Evolutionary conservation across 2,797 vertebrate genomes (phyloP), one percentile per base, ranked within the genome.

Genomic region (Enteromius fasciolatus): DNA sequence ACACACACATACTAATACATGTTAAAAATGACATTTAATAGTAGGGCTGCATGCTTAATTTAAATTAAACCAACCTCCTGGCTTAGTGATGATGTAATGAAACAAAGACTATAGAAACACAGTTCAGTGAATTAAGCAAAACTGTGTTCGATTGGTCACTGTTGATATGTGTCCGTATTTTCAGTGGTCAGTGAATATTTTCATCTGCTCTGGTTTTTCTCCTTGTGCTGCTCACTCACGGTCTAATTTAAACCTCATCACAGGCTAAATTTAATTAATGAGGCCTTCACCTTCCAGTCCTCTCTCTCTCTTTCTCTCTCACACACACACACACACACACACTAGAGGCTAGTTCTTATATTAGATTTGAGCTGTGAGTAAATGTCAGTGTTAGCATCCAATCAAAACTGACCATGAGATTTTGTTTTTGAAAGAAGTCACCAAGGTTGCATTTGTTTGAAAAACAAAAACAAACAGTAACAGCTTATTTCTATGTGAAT

Each of bases 191-290:
- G 72, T n/a, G 20, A 39, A 57, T 57, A 57, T 54, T 36, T 75
- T 76, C n/a, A 23, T 64, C 23, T 48, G 25, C 36, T 63, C 11
- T 57, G 36, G n/a, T 46, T 61, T 61, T 76, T 46, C 75, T 77
- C 39, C 44, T 28, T 33, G 10, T 50, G 79, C 41, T 36, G 79
- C 28, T 74, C 70, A 81, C 44, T 75, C 70, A 33, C 39, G 57
- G 28, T 52, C 80, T 75, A 63, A 50, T 79, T 73, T 76, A 28
- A 76, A 76, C 41, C 23, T 63, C 20, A 31, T 52, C 28, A 75
- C 8, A 10, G 66, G 66, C 73, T 86, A 73, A 81, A 77, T 77
- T 77, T 73, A 72, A 80, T 83, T 23, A 84, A 78, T 18, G 14
- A 63, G 52, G 48, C 18, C 48, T 6, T 64, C 70, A 36, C 28